Conservation (phyloP, 2,888 invertebrate genomes). For the Lamellibrachia columna region DNA sequence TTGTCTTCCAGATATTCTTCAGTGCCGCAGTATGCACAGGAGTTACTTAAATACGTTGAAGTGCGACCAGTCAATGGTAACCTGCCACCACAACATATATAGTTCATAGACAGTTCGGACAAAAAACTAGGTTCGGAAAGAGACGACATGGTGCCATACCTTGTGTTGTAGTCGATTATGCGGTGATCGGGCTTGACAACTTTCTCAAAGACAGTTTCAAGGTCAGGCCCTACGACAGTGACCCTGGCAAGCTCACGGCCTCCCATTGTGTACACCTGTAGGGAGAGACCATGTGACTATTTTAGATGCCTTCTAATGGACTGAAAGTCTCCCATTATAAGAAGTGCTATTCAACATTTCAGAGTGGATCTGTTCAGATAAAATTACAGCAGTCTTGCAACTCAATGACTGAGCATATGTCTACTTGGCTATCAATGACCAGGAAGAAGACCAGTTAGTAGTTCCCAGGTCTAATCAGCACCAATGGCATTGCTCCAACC, state of each 20-base stretch:
- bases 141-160: constrained; percentile 60
- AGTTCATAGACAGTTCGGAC: not conserved
- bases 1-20: no score
- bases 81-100: not conserved
- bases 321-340: not conserved
- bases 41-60: not conserved
- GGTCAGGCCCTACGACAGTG: constrained; percentile 81
- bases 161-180: constrained; percentile 94
- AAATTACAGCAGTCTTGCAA: not conserved
- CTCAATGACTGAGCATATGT: not conserved
- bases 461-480: no score
- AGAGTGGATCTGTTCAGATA: not conserved
- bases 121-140: not conserved
- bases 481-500: no score
- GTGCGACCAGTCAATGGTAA: not conserved
- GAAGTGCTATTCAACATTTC: not conserved
- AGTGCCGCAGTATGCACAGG: not conserved
- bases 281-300: not conserved
- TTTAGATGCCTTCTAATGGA: constrained; percentile 19
- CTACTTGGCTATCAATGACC: no score
- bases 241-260: constrained; percentile 92
- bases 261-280: constrained; percentile 84
- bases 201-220: constrained; percentile 86
- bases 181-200: constrained; percentile 88
- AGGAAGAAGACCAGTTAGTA: no score